Evolutionary conservation across 2,113 vertebrate species (phyloP).

Genomic region (Nothocercus julius): DNA sequence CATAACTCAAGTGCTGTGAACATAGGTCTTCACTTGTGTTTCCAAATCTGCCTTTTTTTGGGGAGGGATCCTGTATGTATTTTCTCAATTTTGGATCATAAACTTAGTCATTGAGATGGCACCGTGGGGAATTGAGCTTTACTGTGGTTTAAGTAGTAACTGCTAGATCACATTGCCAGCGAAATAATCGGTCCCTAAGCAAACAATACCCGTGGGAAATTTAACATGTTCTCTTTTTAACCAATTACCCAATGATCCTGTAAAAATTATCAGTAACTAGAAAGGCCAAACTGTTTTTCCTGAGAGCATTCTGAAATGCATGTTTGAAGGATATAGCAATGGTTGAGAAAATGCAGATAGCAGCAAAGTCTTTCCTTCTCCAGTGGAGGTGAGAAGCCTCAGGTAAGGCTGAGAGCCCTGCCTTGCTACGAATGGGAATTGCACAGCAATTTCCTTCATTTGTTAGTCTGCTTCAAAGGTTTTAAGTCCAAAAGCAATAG

Average conservation of each 20-base stretch:
- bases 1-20: background rate
- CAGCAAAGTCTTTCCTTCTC: background rate
- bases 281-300: background rate
- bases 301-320: background rate
- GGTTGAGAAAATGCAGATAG: background rate
- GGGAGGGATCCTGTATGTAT: background rate
- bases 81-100: background rate
- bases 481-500: constrained; percentile 21
- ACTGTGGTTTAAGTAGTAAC: background rate
- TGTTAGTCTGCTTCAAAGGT: constrained; percentile 10
- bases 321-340: background rate
- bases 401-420: constrained; percentile 22
- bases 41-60: no score
- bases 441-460: constrained; percentile 31
- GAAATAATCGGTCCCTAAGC: background rate
- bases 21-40: background rate
- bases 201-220: background rate
- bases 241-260: background rate
- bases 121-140: background rate
- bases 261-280: background rate
- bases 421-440: background rate
- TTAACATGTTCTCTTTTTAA: background rate
- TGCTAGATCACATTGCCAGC: background rate
- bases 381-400: constrained; percentile 27
- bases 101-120: background rate